Conservation (phyloP, 92 coral and sea anemone genomes). For the Parazoanthus darwini region DNA sequence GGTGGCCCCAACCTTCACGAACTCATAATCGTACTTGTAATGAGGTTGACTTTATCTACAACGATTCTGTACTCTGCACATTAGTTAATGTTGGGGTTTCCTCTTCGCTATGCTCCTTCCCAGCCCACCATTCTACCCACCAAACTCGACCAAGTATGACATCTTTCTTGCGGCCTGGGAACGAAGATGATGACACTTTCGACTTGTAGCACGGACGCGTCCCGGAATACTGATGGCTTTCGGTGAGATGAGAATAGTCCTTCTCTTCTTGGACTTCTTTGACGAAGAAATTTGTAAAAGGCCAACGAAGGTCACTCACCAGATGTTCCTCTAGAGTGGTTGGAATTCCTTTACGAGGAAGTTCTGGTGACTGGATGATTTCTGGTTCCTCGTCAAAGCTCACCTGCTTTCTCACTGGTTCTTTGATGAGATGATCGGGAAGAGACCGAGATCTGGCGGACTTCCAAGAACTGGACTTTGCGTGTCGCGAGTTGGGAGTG, state of each 20-base stretch:
- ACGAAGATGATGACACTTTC: constrained; percentile 56
- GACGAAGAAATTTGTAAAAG: constrained; percentile 72
- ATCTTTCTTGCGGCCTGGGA: constrained; percentile 75
- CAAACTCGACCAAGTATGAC: constrained; percentile 85
- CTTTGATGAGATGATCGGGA: background rate
- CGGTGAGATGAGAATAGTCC: constrained; percentile 23
- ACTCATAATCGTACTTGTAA: background rate
- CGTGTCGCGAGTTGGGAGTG: background rate
- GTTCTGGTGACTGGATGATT: background rate
- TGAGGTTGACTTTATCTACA: background rate
- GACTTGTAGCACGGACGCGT: constrained; percentile 64
- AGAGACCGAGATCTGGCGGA: constrained; percentile 1
- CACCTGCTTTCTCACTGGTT: background rate
- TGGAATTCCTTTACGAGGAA: background rate
- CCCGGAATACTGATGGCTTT: background rate
- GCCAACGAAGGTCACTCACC: constrained; percentile 77
- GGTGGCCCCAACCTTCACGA: no score
- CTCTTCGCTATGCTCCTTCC: background rate
- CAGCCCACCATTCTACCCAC: constrained; percentile 98
- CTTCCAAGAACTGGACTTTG: background rate
- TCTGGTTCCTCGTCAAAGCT: constrained; percentile 30
- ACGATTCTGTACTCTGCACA: background rate
- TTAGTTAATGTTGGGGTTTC: background rate
- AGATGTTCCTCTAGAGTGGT: constrained; percentile 44
- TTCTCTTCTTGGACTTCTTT: constrained; percentile 60